A percentile compares a stretch with the other conserved stretches of the same genome.
Evolutionary conservation across 1,140 invertebrate genomes (phyloP).

Genomic region (Pseudomyrmex gracilis): DNA sequence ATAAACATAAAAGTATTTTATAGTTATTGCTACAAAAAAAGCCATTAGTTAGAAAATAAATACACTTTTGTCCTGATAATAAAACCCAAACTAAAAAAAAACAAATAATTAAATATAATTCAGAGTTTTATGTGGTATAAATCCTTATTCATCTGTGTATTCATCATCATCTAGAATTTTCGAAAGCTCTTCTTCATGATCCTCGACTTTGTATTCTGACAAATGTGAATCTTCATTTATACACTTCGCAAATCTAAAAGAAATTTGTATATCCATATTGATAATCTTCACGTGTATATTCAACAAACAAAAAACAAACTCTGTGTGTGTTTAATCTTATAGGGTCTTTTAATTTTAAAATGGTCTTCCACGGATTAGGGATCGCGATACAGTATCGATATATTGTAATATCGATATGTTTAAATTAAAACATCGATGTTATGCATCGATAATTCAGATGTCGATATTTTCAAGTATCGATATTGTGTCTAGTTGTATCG

Average conservation of each 20-base stretch:
- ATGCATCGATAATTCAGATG: too few species aligned
- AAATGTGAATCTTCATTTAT: slow-evolving; percentile 93
- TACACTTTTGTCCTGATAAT: not conserved
- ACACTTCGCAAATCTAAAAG: slow-evolving; percentile 93
- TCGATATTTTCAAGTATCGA: too few species aligned
- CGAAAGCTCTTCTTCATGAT: slow-evolving; percentile 89
- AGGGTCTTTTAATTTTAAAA: slow-evolving; percentile 90
- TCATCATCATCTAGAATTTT: slow-evolving; percentile 81
- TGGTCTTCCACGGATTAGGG: slow-evolving; percentile 91
- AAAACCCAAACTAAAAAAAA: not conserved
- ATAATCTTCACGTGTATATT: not conserved
- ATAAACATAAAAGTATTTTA: slow-evolving; percentile 85
- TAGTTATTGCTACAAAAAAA: slow-evolving; percentile 18
- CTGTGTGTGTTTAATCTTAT: slow-evolving; percentile 86
- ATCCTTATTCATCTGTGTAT: slow-evolving; percentile 81
- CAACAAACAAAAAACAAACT: too few species aligned
- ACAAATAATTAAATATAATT: slow-evolving; percentile 9
- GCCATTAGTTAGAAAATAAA: not conserved
- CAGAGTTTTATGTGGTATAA: slow-evolving; percentile 52
- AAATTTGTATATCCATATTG: slow-evolving; percentile 64
- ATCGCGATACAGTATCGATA: too few species aligned
- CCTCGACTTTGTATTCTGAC: slow-evolving; percentile 90
- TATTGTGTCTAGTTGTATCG: too few species aligned
- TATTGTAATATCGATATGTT: too few species aligned
- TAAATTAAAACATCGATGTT: too few species aligned